Evolutionary conservation across 1,140 invertebrate species (phyloP).

Genomic region (Teleogryllus occipitalis): DNA sequence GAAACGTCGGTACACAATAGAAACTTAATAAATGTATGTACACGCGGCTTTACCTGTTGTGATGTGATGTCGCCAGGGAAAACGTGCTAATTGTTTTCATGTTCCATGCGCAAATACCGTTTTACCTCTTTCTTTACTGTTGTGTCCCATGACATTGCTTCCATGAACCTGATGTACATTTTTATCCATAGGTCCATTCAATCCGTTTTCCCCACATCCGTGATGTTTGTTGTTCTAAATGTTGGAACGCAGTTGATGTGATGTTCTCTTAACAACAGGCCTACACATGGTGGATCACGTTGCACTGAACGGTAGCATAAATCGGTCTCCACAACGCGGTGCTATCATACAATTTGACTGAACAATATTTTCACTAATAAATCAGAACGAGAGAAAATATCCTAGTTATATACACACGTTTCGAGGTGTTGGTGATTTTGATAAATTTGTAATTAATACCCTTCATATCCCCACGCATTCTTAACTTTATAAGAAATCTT

Average conservation of each 20-base stretch:
- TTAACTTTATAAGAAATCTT: conserved; percentile 2
- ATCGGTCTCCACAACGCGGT: background rate
- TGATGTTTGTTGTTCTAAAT: background rate
- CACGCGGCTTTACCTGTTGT: background rate
- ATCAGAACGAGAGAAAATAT: background rate
- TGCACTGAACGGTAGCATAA: background rate
- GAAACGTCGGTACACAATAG: too few species aligned
- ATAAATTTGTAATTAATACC: background rate
- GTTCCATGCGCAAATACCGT: background rate
- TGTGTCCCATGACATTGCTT: background rate
- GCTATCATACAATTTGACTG: background rate
- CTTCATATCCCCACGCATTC: background rate
- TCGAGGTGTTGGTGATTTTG: background rate
- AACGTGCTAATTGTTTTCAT: background rate
- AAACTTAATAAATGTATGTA: too few species aligned
- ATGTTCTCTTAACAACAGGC: background rate
- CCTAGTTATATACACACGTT: background rate
- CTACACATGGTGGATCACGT: background rate
- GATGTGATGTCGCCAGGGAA: background rate
- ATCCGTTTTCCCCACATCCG: background rate
- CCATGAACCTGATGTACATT: background rate
- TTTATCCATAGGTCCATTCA: background rate
- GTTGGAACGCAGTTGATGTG: conserved; percentile 1
- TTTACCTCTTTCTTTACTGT: background rate
- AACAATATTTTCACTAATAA: background rate